Base-by-base conservation (phyloP, 2,888 invertebrate genomes). In the Drosophila picticornis region DNA sequence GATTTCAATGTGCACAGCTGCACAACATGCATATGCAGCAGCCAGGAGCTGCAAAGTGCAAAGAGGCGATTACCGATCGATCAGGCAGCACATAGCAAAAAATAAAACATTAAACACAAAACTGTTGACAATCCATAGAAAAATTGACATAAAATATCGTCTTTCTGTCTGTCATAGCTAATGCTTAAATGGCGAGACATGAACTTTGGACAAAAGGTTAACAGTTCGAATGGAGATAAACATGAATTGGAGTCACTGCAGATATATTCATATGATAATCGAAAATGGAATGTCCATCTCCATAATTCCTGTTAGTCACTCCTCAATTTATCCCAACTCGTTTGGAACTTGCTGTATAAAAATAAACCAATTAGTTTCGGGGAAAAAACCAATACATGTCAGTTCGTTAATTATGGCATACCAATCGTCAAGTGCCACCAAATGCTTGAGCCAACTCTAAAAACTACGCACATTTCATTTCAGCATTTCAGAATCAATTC, bases 1-100 rank as follows among this genome's bases (percentile, higher is more conserved):
- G 89, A 88, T 86, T 88, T 88, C 81, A 84, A 88, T 85, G 89
- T 77, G 88, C 87, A 88, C 85, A 85, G 85, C 89, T 85, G 89
- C 84, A 87, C 67, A 76, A 50, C 78, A 77, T 77, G 66, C 61
- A 74, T 74, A 72, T 69, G 62, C 48, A 74, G 32, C 10, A 51
- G 50, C 34, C 29, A 25, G 27, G n/a, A 25, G 27, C 22, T 10
- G 36, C 7, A 40, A 27, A 32, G 13, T n/a, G 57, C 2, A 22
- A 48, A 19, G 46, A 7, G 43, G 53, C 34, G 25, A 1, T n/a
- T 19, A 27, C 36, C 63, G 32, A 56, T 62, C 43, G 59, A 53
- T 51, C 55, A 56, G 34, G 29, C 19, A 60, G 22, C 38, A 64
- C 13, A 38, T 7, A 50, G 19, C n/a, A 62, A 9, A 68, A 32